Evolutionary conservation across 2,113 vertebrate species (phyloP).

Genomic region (Stegastes partitus): DNA sequence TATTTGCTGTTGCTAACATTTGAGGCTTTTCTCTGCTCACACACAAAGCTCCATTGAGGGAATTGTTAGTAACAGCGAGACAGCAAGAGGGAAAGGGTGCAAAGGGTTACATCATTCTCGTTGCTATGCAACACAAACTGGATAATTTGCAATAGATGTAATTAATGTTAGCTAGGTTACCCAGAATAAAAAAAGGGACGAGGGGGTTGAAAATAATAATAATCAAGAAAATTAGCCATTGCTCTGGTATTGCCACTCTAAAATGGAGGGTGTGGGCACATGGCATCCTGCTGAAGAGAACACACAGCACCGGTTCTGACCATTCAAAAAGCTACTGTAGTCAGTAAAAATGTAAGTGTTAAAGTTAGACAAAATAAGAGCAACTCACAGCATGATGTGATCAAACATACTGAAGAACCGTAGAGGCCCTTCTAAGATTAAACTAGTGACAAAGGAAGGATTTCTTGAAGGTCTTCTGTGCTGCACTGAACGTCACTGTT

Average conservation of each 20-base stretch:
- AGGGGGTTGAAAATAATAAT: slow-evolving; percentile 63
- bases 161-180: slow-evolving; percentile 68
- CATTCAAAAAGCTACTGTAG: slow-evolving; percentile 11
- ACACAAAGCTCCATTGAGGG: slow-evolving; percentile 38
- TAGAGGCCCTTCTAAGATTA: background rate
- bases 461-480: background rate
- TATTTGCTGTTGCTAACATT: slow-evolving; percentile 11
- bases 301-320: slow-evolving; percentile 7
- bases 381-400: background rate
- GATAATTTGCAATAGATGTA: slow-evolving; percentile 69
- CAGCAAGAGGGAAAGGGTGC: slow-evolving; percentile 43
- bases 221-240: slow-evolving; percentile 60
- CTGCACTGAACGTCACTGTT: background rate
- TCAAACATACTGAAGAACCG: background rate
- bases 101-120: slow-evolving; percentile 62
- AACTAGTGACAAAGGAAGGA: background rate
- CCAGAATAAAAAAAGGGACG: slow-evolving; percentile 56
- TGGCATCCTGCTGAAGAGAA: slow-evolving; percentile 9
- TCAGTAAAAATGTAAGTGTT: background rate
- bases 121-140: slow-evolving; percentile 70
- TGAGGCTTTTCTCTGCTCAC: slow-evolving; percentile 4
- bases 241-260: slow-evolving; percentile 47
- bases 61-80: slow-evolving; percentile 22
- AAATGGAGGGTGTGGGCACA: slow-evolving; percentile 38
- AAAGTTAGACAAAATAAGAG: slow-evolving; percentile 1